Conservation (phyloP, 2,113 vertebrate species). For the Hippocampus abdominalis region DNA sequence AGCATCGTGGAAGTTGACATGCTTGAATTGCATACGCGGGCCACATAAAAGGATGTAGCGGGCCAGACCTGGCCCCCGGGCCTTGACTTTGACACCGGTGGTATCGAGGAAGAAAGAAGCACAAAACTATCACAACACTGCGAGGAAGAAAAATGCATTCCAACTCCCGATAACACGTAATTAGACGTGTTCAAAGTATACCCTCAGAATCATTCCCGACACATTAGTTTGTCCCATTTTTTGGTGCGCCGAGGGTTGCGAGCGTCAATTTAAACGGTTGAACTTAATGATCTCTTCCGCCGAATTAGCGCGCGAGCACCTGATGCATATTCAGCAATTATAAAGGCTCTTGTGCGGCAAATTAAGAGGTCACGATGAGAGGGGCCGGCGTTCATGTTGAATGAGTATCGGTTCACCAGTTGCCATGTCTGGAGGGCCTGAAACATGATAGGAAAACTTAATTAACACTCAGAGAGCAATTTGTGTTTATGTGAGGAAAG, state of each 20-base stretch:
- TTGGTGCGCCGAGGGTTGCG: constrained; percentile 32
- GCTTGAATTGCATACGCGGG: too few relatives aligned
- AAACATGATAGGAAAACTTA: constrained; percentile 16
- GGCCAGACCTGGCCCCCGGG: too few relatives aligned
- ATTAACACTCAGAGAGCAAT: constrained; percentile 17
- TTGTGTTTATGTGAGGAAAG: not conserved
- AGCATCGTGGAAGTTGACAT: too few relatives aligned
- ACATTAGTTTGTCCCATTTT: constrained; percentile 38
- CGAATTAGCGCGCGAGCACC: constrained; percentile 48
- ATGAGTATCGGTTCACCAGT: constrained; percentile 22
- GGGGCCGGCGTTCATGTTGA: constrained; percentile 34
- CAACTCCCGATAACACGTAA: constrained; percentile 5
- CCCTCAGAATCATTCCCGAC: constrained; percentile 19
- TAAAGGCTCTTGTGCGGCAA: constrained; percentile 48
- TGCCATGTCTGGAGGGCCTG: constrained; percentile 16
- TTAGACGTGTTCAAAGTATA: constrained; percentile 19
- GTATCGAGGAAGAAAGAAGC: not conserved
- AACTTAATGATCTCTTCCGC: constrained; percentile 51
- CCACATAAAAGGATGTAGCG: too few relatives aligned
- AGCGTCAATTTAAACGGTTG: constrained; percentile 42
- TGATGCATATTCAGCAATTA: constrained; percentile 57
- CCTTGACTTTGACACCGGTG: too few relatives aligned
- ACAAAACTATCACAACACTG: not conserved
- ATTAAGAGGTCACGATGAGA: constrained; percentile 26
- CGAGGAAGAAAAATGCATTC: constrained; percentile 5